Evolutionary conservation across 2,113 vertebrate species (phyloP), one percentile per base, ranked within the genome.

Genomic region (Struthidea cinerea): DNA sequence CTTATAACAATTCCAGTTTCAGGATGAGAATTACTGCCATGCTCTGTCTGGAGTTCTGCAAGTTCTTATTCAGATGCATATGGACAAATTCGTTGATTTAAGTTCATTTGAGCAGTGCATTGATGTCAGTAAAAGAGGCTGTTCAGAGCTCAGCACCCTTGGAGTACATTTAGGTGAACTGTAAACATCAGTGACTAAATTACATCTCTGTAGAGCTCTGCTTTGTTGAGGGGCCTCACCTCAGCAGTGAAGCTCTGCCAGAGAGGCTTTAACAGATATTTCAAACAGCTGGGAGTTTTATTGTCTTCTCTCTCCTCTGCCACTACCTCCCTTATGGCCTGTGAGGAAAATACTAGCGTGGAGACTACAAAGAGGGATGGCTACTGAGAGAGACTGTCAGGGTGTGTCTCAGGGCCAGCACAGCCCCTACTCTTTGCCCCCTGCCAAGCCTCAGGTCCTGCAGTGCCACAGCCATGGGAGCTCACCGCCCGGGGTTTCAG

Each of bases 401-500:
- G 16, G 2, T 7, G 27, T 23, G 4, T 3, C 16, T 37, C 3
- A 6, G 17, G 41, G 3, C 13, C 57, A 59, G 28, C 42, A 79
- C 46, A 46, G 41, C 5, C 20, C 35, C 27, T 23, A 1, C 35
- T 39, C 4, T 46, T 30, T 35, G 33, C 4, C 8, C 28, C 6
- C 10, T 5, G 13, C 11, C 1, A 2, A 59, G 4, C 17, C 37
- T 15, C 68, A 30, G 30, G 12, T 49, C 16, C 41, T 1, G 1
- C 23, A 33, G 33, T 16, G 12, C 9, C 67, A 11, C 21, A 44
- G n/a, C 39, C 21, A 2, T 2, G 18, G 1, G 0, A 50, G 17
- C 1, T 5, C 8, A 2, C 0, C 1, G 20, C 8, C 10, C 27
- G 44, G 50, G 5, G 8, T 22, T 23, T 32, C 41, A 22, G 32